Conservation (phyloP, 2,797 vertebrate species). For the Cetoscarus ocellatus region DNA sequence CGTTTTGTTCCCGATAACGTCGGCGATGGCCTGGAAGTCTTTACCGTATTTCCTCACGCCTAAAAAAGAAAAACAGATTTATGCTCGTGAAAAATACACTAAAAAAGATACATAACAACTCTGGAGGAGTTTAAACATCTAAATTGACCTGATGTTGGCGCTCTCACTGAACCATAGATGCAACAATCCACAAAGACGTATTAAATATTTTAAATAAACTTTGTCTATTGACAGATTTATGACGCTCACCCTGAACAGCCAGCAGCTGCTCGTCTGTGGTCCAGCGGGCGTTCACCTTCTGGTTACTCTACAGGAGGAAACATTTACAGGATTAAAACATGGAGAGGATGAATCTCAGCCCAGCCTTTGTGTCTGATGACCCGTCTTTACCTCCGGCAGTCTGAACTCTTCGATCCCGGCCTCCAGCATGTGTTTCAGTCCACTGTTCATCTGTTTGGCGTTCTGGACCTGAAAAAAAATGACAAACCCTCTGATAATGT, state of each 20-base stretch:
- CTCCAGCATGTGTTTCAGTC: slow-evolving; percentile 96
- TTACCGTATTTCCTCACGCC: slow-evolving; percentile 98
- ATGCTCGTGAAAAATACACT: too few relatives aligned
- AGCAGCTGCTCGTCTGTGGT: slow-evolving; percentile 99
- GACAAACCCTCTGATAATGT: background rate
- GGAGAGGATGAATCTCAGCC: too few relatives aligned
- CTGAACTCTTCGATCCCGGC: slow-evolving; percentile 92
- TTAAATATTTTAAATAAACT: background rate
- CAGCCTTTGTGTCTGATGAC: background rate
- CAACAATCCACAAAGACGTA: too few relatives aligned
- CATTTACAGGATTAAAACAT: background rate
- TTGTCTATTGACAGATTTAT: background rate
- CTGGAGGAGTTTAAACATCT: too few relatives aligned
- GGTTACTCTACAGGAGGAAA: slow-evolving; percentile 89
- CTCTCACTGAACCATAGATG: too few relatives aligned
- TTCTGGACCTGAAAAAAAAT: slow-evolving; percentile 92
- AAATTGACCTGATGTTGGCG: too few relatives aligned
- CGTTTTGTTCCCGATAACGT: slow-evolving; percentile 99
- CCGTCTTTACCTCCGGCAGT: slow-evolving; percentile 89
- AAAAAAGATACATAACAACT: too few relatives aligned
- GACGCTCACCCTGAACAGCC: slow-evolving; percentile 95
- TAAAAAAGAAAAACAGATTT: too few relatives aligned
- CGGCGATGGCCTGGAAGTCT: slow-evolving; percentile 99
- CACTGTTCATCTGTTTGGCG: slow-evolving; percentile 98
- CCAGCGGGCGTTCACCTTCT: slow-evolving; percentile 99